These are phyloP conservation scores for Eueides isabella DNA, from an alignment of 1,140 invertebrate species.

Conservation along the genomic window DNA sequence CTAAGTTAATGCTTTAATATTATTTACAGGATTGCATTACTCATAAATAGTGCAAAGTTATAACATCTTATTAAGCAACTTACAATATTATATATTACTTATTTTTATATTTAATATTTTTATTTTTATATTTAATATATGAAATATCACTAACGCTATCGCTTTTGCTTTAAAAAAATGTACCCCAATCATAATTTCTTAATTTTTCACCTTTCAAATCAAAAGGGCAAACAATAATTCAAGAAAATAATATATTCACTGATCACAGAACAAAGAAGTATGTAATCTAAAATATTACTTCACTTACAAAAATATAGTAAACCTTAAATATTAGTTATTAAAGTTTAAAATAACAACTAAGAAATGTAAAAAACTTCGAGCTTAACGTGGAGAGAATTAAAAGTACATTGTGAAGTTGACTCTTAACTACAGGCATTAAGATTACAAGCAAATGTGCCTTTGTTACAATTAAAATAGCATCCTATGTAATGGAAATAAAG, in stretches of 20 bases:
- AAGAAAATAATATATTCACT: constrained; percentile 36
- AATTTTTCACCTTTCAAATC: constrained; percentile 32
- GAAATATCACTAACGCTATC: too few species aligned
- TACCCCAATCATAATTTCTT: constrained; percentile 11
- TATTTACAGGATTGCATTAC: too few species aligned
- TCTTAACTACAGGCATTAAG: neutral
- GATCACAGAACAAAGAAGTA: constrained; percentile 38
- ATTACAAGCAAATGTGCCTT: neutral
- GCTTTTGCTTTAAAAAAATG: neutral
- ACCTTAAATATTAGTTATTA: neutral
- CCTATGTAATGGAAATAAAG: neutral
- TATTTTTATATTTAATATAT: too few species aligned
- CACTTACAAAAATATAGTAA: neutral
- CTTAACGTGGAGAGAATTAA: neutral
- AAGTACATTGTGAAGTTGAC: constrained; percentile 1
- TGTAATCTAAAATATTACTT: neutral
- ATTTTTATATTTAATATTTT: too few species aligned
- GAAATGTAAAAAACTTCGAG: neutral
- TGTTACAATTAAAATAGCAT: neutral
- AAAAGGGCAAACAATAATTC: constrained; percentile 44
- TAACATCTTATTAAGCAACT: too few species aligned
- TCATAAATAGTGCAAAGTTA: too few species aligned
- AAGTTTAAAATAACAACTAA: neutral
- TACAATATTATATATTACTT: too few species aligned
- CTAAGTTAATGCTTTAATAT: too few species aligned